These are phyloP conservation scores for Melanotaenia boesemani DNA, from an alignment of 2,797 vertebrate genomes.

Conservation along the genomic window DNA sequence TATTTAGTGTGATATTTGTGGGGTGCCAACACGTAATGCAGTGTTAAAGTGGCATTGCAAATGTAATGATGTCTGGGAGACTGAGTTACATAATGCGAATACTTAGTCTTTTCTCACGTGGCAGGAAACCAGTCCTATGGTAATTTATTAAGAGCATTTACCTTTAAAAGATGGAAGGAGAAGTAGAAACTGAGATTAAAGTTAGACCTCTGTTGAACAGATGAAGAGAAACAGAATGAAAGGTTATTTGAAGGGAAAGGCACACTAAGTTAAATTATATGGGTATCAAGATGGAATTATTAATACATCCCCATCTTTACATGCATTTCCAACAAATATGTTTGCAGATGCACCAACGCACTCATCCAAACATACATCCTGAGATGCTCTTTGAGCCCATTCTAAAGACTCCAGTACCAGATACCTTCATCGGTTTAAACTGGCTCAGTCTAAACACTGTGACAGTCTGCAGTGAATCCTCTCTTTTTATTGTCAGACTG, in stretches of 20 bases:
- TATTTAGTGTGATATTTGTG: not conserved
- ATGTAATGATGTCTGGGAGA: not conserved
- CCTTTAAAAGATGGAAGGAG: not conserved
- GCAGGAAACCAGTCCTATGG: not conserved
- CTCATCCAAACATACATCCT: conserved; percentile 3
- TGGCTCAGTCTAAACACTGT: conserved; percentile 21
- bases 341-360: conserved; percentile 4
- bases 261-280: not conserved
- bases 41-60: not conserved
- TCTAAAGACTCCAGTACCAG: conserved; percentile 4
- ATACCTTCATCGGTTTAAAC: conserved; percentile 13
- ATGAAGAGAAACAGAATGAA: conserved; percentile 31
- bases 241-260: not conserved
- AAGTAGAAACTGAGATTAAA: conserved; percentile 44
- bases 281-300: conserved; percentile 3
- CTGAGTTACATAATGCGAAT: not conserved
- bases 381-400: conserved; percentile 14
- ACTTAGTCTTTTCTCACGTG: not conserved
- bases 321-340: not conserved
- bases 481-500: conserved; percentile 36
- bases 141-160: not conserved
- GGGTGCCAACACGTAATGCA: not conserved
- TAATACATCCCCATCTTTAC: conserved; percentile 2
- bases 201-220: conserved; percentile 37
- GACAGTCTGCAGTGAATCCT: conserved; percentile 38